A percentile compares a stretch with the other conserved stretches of the same genome.
Conservation (phyloP, 1,140 invertebrate species). For the Xylocopa sonorina region DNA sequence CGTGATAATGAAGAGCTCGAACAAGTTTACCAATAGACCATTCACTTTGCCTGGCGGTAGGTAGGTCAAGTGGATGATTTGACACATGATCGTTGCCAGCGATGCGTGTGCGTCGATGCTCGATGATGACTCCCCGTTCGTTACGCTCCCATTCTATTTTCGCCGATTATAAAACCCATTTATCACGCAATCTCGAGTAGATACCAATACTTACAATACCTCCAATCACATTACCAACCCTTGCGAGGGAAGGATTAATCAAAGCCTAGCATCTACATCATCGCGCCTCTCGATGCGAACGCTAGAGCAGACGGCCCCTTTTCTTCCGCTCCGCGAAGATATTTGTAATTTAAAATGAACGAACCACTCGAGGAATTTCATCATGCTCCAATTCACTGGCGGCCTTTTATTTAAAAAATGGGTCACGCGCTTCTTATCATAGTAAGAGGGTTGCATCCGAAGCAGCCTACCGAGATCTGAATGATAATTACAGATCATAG, state of each 20-base stretch:
- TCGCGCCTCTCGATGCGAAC: not conserved
- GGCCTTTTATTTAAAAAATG: not conserved
- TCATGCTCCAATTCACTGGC: not conserved
- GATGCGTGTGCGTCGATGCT: not conserved
- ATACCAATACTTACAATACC: not conserved
- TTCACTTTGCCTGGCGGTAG: slow-evolving; percentile 21
- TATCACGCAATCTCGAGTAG: not conserved
- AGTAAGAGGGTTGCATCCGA: too few relatives aligned
- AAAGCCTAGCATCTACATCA: not conserved
- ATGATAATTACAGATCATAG: too few relatives aligned
- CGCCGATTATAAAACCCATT: not conserved
- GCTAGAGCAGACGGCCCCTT: too few relatives aligned
- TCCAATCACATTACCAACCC: not conserved
- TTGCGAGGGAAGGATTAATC: too few relatives aligned
- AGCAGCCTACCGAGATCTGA: too few relatives aligned
- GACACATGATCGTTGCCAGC: slow-evolving; percentile 46
- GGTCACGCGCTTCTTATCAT: not conserved
- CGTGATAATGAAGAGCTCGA: slow-evolving; percentile 58
- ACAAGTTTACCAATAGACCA: slow-evolving; percentile 47
- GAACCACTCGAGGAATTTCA: slow-evolving; percentile 9
- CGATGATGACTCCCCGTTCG: not conserved
- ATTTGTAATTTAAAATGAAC: slow-evolving; percentile 14
- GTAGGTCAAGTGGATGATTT: slow-evolving; percentile 61
- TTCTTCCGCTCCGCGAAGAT: too few relatives aligned
- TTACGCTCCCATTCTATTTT: not conserved